Evolutionary conservation across 92 coral and sea anemone species (phyloP), one percentile per base, ranked within the genome.

Genomic region (Zoanthus solanderi): DNA sequence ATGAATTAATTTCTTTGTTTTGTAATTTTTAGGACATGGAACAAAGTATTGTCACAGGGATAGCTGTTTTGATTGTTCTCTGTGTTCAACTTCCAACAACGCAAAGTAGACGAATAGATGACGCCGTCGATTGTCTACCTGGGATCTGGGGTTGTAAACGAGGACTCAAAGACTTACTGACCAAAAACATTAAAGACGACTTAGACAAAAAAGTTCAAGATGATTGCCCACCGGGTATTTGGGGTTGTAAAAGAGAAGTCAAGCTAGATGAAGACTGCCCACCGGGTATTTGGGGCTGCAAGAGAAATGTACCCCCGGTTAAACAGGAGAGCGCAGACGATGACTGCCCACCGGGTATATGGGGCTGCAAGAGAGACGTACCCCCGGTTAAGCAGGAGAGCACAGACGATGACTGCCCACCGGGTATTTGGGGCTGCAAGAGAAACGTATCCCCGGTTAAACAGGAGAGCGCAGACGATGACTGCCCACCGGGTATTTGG

Each of bases 251-350:
- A 34, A 30, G 80, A 14, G 15, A 76, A 11, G 46, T 29, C 4
- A 57, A 57, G 16, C 0, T 57, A 4, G 72, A 79, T 28, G 65
- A 79, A 10, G 84, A 79, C 54, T 79, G 84, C 54, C 84, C 85
- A 5, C 85, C 85, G 34, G 85, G 85, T 13, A 80, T 80, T 10
- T 80, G 83, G 83, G 83, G 83, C 28, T 78, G 83, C 45, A 78
- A 78, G 52, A 78, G 83, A 78, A 18, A 58, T 31, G 52, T 78
- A 4, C 78, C 78, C 56, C 31, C 78, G 1, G 31, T 74, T 13
- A 48, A 74, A 56, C 28, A 74, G 23, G n/a, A 50, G 31, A 37
- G 6, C 23, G n/a, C 47, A 1, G 69, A 58, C 12, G 83, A 58
- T 15, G 53, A 78, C 71, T 78, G 83, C 14, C 83, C 83, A 10